These are phyloP conservation scores for Brachionus plicatilis DNA, from an alignment of 1,140 invertebrate species.

Conservation along the genomic window DNA sequence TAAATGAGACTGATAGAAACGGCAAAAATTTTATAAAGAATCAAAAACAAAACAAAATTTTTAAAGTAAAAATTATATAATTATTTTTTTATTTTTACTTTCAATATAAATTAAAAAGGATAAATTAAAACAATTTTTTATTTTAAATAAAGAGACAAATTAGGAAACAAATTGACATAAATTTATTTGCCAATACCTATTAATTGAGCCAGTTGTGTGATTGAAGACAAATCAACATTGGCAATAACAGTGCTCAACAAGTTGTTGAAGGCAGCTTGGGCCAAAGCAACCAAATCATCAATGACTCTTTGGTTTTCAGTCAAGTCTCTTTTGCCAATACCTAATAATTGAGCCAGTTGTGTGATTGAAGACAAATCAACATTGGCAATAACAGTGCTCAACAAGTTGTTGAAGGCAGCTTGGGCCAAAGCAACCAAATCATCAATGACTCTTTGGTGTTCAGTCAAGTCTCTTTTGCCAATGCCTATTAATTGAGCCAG, in stretches of 20 bases:
- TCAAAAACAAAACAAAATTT: too few relatives aligned
- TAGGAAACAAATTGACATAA: too few relatives aligned
- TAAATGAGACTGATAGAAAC: too few relatives aligned
- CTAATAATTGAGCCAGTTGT: not conserved
- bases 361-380: not conserved
- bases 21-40: too few relatives aligned
- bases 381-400: not conserved
- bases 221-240: constrained; percentile 3
- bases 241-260: not conserved
- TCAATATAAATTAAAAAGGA: too few relatives aligned
- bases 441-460: not conserved
- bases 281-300: not conserved
- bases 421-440: not conserved
- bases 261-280: not conserved
- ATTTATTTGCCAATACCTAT: not conserved
- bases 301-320: not conserved
- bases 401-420: not conserved
- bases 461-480: not conserved
- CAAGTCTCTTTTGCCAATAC: not conserved
- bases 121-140: too few relatives aligned
- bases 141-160: too few relatives aligned
- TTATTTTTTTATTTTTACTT: too few relatives aligned
- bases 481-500: not conserved
- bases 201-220: not conserved
- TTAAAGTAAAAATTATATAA: too few relatives aligned